Base-by-base conservation (phyloP, 2,888 invertebrate genomes). In the Ferdinandea cuprea region DNA sequence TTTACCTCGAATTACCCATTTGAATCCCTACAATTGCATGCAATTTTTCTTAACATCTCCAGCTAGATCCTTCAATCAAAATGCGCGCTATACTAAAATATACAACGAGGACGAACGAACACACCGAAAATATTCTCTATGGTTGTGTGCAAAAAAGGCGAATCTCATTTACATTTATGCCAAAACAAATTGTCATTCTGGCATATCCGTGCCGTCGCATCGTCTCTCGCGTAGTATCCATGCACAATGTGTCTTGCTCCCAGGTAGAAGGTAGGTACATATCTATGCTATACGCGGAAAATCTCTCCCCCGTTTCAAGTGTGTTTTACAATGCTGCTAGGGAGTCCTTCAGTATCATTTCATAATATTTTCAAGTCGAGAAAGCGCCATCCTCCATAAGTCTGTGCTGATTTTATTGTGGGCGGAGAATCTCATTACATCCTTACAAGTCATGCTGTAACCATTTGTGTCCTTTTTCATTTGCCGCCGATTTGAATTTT, bases 111-210 rank as follows among this genome's bases (percentile, higher is more conserved):
- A 19, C 17, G 17, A 11, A 9, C 19, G 44, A 44, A 8, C 0
- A 35, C 3, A 9, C 0, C 8, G 11, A 2, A 35, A 35, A 50
- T 50, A 35, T 25, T n/a, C n/a, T n/a, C n/a, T n/a, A n/a, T n/a
- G n/a, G n/a, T 25, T 25, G 25, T 2, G 25, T 25, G 2, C 4
- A 35, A 9, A 8, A 17, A 42, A 30, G n/a, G n/a, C n/a, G 52
- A 52, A 52, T 42, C 59, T 52, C 61, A 61, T 61, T 59, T 52
- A 48, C 71, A 61, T 71, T 42, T 71, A 52, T 42, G 42, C 52
- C 71, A 52, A 59, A 72, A 61, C 61, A 61, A 59, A 61, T 71
- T 71, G 58, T 59, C 58, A 46, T 68, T 32, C 56, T 44, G 25
- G n/a, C 35, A 11, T 35, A 9, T 9, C 19, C 44, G 44, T 44